Evolutionary conservation across 2,888 invertebrate genomes (phyloP).

Genomic region (Drosophila peninsularis): DNA sequence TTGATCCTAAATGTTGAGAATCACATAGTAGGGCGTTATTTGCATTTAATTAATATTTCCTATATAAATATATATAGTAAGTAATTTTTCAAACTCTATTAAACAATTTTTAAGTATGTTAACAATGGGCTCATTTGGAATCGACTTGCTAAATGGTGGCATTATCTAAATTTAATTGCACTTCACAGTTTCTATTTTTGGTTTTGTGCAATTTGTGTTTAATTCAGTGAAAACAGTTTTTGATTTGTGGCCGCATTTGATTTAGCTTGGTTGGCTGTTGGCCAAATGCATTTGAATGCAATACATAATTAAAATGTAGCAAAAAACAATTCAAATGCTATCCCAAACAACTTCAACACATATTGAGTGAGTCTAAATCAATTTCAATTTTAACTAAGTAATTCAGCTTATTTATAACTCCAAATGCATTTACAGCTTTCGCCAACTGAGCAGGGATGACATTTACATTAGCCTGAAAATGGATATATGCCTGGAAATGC

Average conservation of each 20-base stretch:
- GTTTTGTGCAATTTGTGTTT: conserved; percentile 9
- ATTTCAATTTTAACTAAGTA: background rate
- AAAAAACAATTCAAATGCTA: conserved; percentile 9
- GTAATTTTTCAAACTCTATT: too few relatives aligned
- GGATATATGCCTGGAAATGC: background rate
- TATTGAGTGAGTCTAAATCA: conserved; percentile 5
- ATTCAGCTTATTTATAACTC: conserved; percentile 10
- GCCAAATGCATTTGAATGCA: conserved; percentile 21
- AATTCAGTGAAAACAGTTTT: conserved; percentile 15
- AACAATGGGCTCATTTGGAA: background rate
- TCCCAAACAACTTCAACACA: background rate
- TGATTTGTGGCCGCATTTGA: conserved; percentile 16
- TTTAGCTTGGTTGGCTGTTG: conserved; percentile 23
- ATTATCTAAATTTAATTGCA: conserved; percentile 20
- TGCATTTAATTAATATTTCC: too few relatives aligned
- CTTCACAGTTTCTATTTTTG: background rate
- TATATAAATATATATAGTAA: too few relatives aligned
- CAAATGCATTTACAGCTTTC: background rate
- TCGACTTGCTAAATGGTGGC: conserved; percentile 3
- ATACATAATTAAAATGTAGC: conserved; percentile 19
- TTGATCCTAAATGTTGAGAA: too few relatives aligned
- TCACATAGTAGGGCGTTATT: too few relatives aligned
- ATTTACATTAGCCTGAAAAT: conserved; percentile 48
- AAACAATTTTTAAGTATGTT: background rate
- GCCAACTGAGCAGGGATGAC: conserved; percentile 31